Evolutionary conservation across 2,113 vertebrate species (phyloP), one percentile per base, ranked within the genome.

Genomic region (Hemiscyllium ocellatum): DNA sequence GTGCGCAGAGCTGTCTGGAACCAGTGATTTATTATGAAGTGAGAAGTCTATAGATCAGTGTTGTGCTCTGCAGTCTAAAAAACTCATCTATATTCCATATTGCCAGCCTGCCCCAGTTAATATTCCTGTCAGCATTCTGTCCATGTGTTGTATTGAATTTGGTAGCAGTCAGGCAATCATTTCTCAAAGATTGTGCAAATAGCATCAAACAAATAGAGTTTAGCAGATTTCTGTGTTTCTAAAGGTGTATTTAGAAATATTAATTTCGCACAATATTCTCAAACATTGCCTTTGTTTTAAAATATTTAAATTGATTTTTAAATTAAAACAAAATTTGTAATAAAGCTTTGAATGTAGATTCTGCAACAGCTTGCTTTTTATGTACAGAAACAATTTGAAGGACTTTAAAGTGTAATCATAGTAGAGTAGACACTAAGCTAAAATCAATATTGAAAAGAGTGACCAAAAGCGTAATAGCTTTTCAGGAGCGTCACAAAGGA

Each of bases 71-170:
- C 97, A 97, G 97, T 97, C 97, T 97, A 98, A 98, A 98, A 98
- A 98, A 97, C 98, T 98, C 97, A 98, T 98, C 98, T 98, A 98
- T 98, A 98, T 98, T 98, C 98, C 97, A 98, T 98, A 98, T 98
- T 97, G 98, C 94, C 97, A 96, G 97, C 96, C 97, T 97, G 97
- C 97, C 97, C 96, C 97, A 97, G 97, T 98, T 98, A 98, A 98
- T 98, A 98, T 98, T 98, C 97, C 97, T 97, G 97, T 97, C 97
- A 97, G 97, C 97, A 96, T 96, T 97, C 97, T 97, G 96, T 97
- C 97, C 96, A 96, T 97, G 97, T 97, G 97, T 97, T 97, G 97
- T 97, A 97, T 97, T 97, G 97, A 97, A 97, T 97, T 97, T 95
- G 96, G 96, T 97, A 97, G 97, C 96, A 97, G 97, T 98, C 97